Evolutionary conservation across 2,113 vertebrate species (phyloP).

Genomic region (Ancistrus triradiatus): DNA sequence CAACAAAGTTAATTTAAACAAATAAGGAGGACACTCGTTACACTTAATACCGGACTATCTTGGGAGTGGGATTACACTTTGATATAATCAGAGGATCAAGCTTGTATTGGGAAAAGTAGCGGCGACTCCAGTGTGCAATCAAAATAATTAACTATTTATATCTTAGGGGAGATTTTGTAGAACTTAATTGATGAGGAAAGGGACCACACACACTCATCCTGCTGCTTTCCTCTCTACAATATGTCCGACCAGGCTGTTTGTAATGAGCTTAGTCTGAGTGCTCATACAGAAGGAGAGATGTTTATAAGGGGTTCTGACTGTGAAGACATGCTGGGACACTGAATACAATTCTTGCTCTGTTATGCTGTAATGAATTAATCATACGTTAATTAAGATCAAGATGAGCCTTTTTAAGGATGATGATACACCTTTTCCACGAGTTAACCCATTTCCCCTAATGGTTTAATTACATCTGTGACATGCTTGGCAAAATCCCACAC

Average conservation of each 20-base stretch:
- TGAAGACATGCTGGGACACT: background rate
- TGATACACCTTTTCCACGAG: too few relatives aligned
- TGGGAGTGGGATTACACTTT: background rate
- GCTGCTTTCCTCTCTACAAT: background rate
- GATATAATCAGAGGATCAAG: constrained; percentile 15
- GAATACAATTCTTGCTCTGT: too few relatives aligned
- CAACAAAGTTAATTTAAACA: constrained; percentile 12
- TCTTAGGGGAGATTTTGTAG: background rate
- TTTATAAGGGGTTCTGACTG: constrained; percentile 1
- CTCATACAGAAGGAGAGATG: constrained; percentile 2
- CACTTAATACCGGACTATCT: background rate
- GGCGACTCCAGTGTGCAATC: constrained; percentile 14
- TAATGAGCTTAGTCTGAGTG: constrained; percentile 28
- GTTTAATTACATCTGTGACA: too few relatives aligned
- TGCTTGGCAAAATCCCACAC: too few relatives aligned
- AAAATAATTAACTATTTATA: constrained; percentile 28
- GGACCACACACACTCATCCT: constrained; percentile 22
- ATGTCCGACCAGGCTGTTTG: constrained; percentile 28
- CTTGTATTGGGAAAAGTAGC: background rate
- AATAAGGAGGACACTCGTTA: constrained; percentile 7
- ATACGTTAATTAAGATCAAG: too few relatives aligned
- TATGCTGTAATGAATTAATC: too few relatives aligned
- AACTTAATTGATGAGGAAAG: constrained; percentile 27
- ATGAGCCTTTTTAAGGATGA: too few relatives aligned
- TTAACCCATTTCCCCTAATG: too few relatives aligned